Evolutionary conservation across 2,797 vertebrate species (phyloP).

Genomic region (Parambassis ranga): DNA sequence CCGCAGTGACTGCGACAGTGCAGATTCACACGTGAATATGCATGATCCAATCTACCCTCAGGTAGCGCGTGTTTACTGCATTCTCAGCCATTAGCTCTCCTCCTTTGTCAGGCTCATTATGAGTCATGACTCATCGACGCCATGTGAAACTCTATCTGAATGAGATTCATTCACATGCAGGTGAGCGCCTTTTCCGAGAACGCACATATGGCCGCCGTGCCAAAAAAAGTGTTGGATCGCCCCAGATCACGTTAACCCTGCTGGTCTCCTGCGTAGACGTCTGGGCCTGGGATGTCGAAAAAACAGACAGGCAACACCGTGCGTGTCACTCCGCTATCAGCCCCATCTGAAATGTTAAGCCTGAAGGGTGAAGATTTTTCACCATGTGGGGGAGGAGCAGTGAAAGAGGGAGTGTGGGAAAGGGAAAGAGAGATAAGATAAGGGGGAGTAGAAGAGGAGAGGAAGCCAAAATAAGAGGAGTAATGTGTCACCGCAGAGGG

Average conservation of each 20-base stretch:
- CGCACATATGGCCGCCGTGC: conserved; percentile 28
- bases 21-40: conserved; percentile 31
- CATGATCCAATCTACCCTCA: conserved; percentile 15
- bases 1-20: conserved; percentile 47
- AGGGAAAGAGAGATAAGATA: conserved; percentile 20
- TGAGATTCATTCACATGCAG: conserved; percentile 59
- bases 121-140: conserved; percentile 58
- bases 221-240: conserved; percentile 31
- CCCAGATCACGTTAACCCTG: conserved; percentile 45
- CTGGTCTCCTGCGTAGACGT: conserved; percentile 32
- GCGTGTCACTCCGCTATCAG: conserved; percentile 32
- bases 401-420: background rate
- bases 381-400: background rate
- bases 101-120: conserved; percentile 57
- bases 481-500: conserved; percentile 36
- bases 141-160: conserved; percentile 38
- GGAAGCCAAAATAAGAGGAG: conserved; percentile 17
- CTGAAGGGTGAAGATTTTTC: conserved; percentile 44
- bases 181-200: conserved; percentile 17
- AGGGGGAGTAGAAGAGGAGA: background rate
- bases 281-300: conserved; percentile 16
- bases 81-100: conserved; percentile 38
- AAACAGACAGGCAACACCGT: conserved; percentile 33
- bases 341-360: conserved; percentile 47
- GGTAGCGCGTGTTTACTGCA: conserved; percentile 1